A percentile compares a stretch with the other conserved stretches of the same genome.
These are phyloP conservation scores for Chionis minor DNA, from an alignment of 2,113 vertebrate genomes.

Conservation along the genomic window DNA sequence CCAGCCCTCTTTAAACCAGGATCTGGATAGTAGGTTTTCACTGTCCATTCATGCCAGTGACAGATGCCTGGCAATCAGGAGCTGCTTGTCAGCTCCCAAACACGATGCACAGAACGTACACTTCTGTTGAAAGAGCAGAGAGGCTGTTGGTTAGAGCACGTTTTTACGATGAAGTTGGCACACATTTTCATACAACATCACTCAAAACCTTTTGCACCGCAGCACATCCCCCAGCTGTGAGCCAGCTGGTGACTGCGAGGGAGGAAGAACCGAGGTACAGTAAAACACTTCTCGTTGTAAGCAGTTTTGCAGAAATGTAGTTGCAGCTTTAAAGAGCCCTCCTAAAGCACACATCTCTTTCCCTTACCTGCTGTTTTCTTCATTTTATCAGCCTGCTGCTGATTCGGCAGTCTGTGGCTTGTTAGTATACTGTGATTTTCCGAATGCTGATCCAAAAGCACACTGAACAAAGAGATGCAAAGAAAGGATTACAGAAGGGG, in stretches of 20 bases:
- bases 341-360: neutral
- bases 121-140: slow-evolving; percentile 30
- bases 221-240: neutral
- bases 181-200: neutral
- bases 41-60: slow-evolving; percentile 53
- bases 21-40: neutral
- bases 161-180: slow-evolving; percentile 3
- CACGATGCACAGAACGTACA: neutral
- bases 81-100: slow-evolving; percentile 40
- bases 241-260: neutral
- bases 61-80: slow-evolving; percentile 55
- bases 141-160: slow-evolving; percentile 15
- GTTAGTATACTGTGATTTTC: neutral
- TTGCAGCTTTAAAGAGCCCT: neutral
- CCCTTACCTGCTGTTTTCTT: neutral
- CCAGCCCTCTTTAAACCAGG: neutral
- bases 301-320: neutral
- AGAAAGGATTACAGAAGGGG: neutral
- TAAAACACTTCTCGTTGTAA: neutral
- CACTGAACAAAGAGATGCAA: neutral
- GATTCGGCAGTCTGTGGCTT: neutral
- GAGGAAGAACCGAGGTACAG: neutral
- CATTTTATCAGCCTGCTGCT: neutral
- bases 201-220: neutral
- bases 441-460: neutral